Conservation (phyloP, 2,113 vertebrate species). For the Octodon degus region DNA sequence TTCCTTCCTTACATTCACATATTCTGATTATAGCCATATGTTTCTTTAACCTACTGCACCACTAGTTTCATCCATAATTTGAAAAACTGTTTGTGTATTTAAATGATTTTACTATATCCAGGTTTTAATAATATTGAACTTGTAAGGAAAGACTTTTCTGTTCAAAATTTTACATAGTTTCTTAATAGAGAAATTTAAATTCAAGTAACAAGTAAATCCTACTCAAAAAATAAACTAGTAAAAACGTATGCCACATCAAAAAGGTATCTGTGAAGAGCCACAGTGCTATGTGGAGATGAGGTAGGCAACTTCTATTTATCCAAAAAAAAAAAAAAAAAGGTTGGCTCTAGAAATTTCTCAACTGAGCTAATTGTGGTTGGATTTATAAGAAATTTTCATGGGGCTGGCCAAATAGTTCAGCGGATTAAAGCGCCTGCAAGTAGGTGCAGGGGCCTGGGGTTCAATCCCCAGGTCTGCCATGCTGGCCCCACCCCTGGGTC, state of each 20-base stretch:
- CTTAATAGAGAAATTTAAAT: constrained; percentile 14
- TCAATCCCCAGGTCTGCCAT: no score
- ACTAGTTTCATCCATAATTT: background rate
- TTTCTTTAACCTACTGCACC: background rate
- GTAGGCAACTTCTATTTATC: background rate
- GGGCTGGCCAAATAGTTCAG: no score
- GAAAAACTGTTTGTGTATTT: background rate
- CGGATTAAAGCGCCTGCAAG: no score
- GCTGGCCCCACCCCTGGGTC: no score
- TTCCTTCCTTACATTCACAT: background rate
- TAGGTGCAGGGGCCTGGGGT: no score
- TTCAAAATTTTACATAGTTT: constrained; percentile 20
- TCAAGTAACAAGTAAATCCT: background rate
- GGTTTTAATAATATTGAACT: background rate
- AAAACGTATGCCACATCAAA: background rate
- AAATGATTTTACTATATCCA: constrained; percentile 5
- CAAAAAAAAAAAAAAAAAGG: background rate
- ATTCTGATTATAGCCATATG: background rate
- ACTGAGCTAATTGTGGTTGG: background rate
- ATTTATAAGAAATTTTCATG: background rate
- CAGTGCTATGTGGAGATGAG: background rate
- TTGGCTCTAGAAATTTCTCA: background rate
- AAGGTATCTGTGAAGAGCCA: background rate
- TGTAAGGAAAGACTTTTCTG: background rate
- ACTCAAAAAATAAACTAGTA: background rate